phyloP scores from a whole-genome alignment of 2,797 vertebrate species.

The Valencia hispanica region DNA sequence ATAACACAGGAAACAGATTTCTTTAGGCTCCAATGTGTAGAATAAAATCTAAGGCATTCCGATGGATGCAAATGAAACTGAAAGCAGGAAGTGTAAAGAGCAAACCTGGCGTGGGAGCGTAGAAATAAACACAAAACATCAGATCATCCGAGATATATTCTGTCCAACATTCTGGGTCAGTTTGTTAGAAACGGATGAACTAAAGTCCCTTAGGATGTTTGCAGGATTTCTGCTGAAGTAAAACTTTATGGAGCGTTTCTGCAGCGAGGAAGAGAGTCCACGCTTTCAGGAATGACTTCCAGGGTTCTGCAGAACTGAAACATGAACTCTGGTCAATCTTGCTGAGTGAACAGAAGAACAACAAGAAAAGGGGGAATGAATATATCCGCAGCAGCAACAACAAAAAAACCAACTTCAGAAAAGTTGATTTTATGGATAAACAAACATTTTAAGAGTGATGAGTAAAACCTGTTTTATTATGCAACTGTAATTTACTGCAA shows the following conservation, averaged over 20 bases:
- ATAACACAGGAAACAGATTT: neutral
- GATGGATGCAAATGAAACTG: neutral
- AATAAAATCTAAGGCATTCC: neutral
- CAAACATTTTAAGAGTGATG: neutral
- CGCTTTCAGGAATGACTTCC: constrained; percentile 29
- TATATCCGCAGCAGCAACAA: neutral
- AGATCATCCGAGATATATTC: constrained; percentile 23
- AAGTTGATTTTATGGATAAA: neutral
- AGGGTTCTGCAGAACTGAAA: constrained; percentile 20
- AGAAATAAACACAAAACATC: constrained; percentile 23
- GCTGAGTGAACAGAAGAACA: neutral
- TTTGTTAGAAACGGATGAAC: neutral
- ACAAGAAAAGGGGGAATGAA: no score
- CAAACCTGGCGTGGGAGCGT: neutral
- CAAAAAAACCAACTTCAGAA: neutral
- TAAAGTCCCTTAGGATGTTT: neutral
- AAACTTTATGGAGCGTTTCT: constrained; percentile 38
- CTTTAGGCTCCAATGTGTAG: neutral
- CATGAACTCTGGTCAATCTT: constrained; percentile 9
- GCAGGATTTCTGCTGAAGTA: constrained; percentile 16
- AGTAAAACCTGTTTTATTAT: no score
- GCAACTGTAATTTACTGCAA: neutral
- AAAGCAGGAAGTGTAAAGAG: neutral
- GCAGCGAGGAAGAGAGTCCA: constrained; percentile 32
- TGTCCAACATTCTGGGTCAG: constrained; percentile 21